Percentiles rank a stretch among this genome's conserved stretches.
Evolutionary conservation across 2,797 vertebrate species (phyloP).

Genomic region (Parauchenoglanis punctatus): DNA sequence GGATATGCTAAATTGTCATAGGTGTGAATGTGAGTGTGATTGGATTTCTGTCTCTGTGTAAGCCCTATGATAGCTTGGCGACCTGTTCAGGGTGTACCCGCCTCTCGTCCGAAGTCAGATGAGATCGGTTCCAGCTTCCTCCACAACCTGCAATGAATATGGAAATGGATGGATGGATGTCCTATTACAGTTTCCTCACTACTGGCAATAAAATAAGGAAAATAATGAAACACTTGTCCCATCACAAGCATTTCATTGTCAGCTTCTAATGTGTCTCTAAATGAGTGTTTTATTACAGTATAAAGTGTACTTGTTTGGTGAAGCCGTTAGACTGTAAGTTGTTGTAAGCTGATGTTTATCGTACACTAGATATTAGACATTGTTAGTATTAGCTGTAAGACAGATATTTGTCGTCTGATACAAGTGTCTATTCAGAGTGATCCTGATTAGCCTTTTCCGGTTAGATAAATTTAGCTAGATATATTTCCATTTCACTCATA

Average conservation of each 20-base stretch:
- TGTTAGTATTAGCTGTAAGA: neutral
- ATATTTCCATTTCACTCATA: neutral
- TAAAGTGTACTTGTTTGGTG: neutral
- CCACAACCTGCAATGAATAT: too few relatives aligned
- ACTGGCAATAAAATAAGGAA: neutral
- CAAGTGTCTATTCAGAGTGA: neutral
- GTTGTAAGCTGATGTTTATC: neutral
- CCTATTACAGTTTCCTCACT: neutral
- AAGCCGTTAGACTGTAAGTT: neutral
- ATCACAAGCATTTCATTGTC: neutral
- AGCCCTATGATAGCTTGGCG: too few relatives aligned
- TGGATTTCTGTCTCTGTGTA: too few relatives aligned
- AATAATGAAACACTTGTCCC: neutral
- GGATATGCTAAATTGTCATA: too few relatives aligned
- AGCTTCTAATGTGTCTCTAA: neutral
- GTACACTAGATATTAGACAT: neutral
- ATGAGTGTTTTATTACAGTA: neutral
- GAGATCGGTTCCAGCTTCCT: too few relatives aligned
- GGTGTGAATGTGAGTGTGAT: too few relatives aligned
- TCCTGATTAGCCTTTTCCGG: neutral
- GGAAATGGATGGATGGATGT: too few relatives aligned
- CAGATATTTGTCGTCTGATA: neutral
- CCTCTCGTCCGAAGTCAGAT: too few relatives aligned
- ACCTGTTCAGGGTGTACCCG: too few relatives aligned
- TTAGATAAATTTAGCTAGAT: neutral